Conservation (phyloP, 92 coral and sea anemone species). For the Heteractis magnifica region DNA sequence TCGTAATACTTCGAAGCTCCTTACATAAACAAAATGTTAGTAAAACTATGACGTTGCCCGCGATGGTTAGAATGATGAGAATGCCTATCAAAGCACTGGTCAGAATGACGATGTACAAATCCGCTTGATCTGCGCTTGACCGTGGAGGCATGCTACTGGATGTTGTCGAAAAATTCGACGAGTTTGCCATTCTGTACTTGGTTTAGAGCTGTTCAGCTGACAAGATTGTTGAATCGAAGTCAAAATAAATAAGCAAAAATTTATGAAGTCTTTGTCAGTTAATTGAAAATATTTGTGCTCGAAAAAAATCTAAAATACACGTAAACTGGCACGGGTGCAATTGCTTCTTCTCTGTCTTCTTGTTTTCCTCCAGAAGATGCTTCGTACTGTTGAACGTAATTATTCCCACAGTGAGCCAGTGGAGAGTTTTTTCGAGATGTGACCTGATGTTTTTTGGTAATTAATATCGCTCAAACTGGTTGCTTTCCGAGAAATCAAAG, state of each 20-base stretch:
- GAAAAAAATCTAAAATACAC: neutral
- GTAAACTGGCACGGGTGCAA: neutral
- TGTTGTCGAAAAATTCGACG: constrained; percentile 3
- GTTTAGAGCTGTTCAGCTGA: neutral
- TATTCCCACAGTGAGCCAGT: neutral
- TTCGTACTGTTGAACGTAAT: neutral
- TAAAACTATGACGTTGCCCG: constrained; percentile 80
- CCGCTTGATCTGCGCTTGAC: constrained; percentile 28
- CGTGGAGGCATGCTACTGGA: constrained; percentile 3
- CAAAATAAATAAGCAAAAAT: neutral
- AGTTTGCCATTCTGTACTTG: constrained; percentile 9
- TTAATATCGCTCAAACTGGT: neutral
- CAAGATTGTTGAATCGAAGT: neutral
- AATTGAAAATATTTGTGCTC: neutral
- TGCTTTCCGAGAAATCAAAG: constrained; percentile 15
- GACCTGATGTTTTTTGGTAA: neutral
- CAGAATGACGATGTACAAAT: constrained; percentile 50
- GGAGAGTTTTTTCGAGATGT: neutral
- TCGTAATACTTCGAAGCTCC: constrained; percentile 87
- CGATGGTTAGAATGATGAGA: constrained; percentile 68
- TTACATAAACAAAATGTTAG: constrained; percentile 76
- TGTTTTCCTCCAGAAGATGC: neutral
- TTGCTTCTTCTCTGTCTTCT: neutral
- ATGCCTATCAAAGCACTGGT: constrained; percentile 61
- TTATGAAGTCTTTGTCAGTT: constrained; percentile 11